These are phyloP conservation scores for Phalloptychus januarius DNA, from an alignment of 2,797 vertebrate species.

Conservation along the genomic window DNA sequence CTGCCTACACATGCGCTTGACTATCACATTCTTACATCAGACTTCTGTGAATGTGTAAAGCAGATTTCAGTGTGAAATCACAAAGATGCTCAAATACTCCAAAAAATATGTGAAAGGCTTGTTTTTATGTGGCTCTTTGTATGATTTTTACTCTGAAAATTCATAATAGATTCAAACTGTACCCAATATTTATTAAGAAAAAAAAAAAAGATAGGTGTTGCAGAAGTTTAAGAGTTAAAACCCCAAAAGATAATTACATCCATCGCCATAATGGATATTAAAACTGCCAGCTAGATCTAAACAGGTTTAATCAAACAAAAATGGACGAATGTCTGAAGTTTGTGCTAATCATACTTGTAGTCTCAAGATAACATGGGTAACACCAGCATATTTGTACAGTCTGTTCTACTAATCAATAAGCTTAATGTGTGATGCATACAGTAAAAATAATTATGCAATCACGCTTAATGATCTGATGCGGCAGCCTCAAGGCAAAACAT, in stretches of 20 bases:
- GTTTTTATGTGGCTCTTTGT: not conserved
- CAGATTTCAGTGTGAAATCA: not conserved
- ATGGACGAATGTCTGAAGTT: not conserved
- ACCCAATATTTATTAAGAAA: not conserved
- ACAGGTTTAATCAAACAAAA: not conserved
- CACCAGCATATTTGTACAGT: conserved; percentile 5
- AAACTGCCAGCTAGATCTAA: too few relatives aligned
- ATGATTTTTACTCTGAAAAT: not conserved
- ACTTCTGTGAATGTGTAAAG: not conserved
- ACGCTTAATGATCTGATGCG: conserved; percentile 56
- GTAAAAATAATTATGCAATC: conserved; percentile 66
- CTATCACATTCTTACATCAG: not conserved
- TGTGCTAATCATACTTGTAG: not conserved
- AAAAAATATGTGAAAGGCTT: not conserved
- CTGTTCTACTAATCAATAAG: conserved; percentile 54
- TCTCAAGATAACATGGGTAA: not conserved
- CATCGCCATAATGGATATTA: too few relatives aligned
- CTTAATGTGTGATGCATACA: conserved; percentile 34
- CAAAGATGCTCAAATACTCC: not conserved
- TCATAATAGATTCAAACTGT: not conserved
- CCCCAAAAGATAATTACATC: too few relatives aligned
- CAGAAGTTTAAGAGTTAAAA: not conserved
- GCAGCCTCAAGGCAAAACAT: conserved; percentile 52
- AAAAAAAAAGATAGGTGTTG: not conserved
- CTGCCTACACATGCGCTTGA: not conserved